Conservation (phyloP, 2,888 invertebrate genomes). For the Habroteleia sp. region DNA sequence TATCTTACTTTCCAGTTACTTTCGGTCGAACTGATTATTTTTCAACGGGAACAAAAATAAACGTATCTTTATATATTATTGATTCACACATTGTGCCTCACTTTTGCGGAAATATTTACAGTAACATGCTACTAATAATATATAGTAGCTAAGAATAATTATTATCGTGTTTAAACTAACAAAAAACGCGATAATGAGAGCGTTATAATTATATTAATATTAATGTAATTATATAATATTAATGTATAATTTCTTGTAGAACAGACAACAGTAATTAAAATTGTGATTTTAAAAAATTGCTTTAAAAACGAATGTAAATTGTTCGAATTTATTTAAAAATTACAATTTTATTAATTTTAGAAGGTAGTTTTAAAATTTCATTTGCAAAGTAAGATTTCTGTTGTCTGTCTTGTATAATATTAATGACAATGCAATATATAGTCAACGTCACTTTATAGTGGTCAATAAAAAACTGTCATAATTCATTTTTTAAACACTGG, state of each 20-base stretch:
- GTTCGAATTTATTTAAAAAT: no score
- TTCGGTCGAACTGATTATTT: constrained; percentile 16
- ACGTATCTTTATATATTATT: constrained; percentile 19
- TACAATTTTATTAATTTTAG: no score
- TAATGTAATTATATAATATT: constrained; percentile 32
- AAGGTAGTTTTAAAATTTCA: no score
- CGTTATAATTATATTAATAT: constrained; percentile 66
- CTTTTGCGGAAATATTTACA: constrained; percentile 77
- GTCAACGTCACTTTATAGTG: constrained; percentile 8
- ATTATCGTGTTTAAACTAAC: constrained; percentile 22
- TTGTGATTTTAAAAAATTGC: background rate
- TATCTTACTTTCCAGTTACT: constrained; percentile 2
- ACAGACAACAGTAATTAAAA: constrained; percentile 35
- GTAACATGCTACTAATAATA: constrained; percentile 74
- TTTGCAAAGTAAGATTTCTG: background rate
- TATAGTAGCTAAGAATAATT: constrained; percentile 30
- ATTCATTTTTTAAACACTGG: constrained; percentile 36
- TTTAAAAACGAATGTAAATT: no score
- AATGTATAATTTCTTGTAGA: constrained; percentile 17
- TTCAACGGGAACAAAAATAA: constrained; percentile 25
- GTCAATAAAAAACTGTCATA: constrained; percentile 40
- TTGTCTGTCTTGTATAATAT: constrained; percentile 20
- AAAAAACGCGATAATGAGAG: constrained; percentile 35
- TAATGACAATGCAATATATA: constrained; percentile 38
- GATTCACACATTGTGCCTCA: constrained; percentile 48